A percentile compares a stretch with the other conserved stretches of the same genome.
phyloP scores from a whole-genome alignment of 2,113 vertebrate species.

The Anoura caudifer region DNA sequence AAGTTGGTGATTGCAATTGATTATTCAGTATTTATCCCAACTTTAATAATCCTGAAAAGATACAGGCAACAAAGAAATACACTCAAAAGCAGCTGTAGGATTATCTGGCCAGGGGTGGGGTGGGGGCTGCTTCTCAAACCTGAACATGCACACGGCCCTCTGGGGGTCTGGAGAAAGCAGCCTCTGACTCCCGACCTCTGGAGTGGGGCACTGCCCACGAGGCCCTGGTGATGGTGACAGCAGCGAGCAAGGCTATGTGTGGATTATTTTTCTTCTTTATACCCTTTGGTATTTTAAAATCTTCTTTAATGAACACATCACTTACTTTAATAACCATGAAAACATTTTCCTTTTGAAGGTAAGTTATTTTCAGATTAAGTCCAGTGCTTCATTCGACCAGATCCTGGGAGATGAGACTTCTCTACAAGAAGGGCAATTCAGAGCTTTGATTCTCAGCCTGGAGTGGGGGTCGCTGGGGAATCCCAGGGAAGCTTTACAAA shows the following conservation, averaged over 20 bases:
- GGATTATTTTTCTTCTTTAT: not conserved
- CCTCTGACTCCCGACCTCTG: not conserved
- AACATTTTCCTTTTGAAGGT: not conserved
- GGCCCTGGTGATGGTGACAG: not conserved
- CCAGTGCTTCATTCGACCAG: not conserved
- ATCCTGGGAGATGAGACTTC: not conserved
- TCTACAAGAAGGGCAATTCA: not conserved
- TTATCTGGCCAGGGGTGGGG: rapidly evolving
- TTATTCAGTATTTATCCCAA: not conserved
- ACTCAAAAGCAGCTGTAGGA: not conserved
- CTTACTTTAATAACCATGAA: not conserved
- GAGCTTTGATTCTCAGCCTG: slow-evolving; percentile 37
- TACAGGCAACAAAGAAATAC: not conserved
- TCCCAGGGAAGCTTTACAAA: slow-evolving; percentile 61
- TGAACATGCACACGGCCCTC: not conserved
- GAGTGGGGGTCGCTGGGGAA: slow-evolving; percentile 30
- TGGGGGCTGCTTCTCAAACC: not conserved
- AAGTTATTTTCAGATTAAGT: not conserved
- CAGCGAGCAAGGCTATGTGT: rapidly evolving
- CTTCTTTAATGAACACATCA: not conserved
- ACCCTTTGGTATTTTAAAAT: not conserved
- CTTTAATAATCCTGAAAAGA: not conserved
- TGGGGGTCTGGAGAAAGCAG: not conserved
- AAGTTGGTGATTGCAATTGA: not conserved
- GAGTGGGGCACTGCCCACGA: not conserved